Evolutionary conservation across 2,113 vertebrate genomes (phyloP), one percentile per base, ranked within the genome.

Genomic region (Colinus virginianus): DNA sequence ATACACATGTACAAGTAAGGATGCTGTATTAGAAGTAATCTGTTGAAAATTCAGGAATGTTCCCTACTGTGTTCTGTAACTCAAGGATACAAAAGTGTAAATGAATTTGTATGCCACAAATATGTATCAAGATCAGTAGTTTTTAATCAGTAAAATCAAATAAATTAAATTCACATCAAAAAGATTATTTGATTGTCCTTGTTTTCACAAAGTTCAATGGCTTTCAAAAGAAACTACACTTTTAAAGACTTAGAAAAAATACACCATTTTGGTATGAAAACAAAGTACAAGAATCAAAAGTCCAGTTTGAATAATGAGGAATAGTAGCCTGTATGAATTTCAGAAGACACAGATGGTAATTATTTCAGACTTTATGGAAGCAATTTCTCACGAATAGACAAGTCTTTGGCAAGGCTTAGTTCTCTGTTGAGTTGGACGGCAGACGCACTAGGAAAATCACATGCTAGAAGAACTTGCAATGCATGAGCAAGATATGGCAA

Each of bases 331-430:
- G 40, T 67, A 61, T 5, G 38, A 83, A 86, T 91, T 93, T 93
- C 77, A 94, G 83, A 90, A 93, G 74, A 92, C 83, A 84, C 93
- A 96, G 96, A 72, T 96, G 95, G 95, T 88, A 96, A 96, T 96
- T 96, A 96, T 95, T 96, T 94, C 74, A 96, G 74, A 88, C 66
- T 94, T 88, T 88, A 92, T 95, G 88, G 94, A 94, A 94, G 83
- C 74, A 61, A 93, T 96, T 94, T 93, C 93, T 96, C 94, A 95
- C 78, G 58, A 78, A 90, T 61, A 90, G 90, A 90, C 95, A 96
- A 93, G 79, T 1, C 88, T 83, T 93, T 96, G 96, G 94, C 93
- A 93, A 86, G 69, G n/a, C 62, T 90, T 28, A 8, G 34, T 88
- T 76, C 90, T 88, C 90, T 78, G 71, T 90, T 92, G 61, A 76